Evolutionary conservation across 2,797 vertebrate species (phyloP).

Genomic region (Muraenolepis orangiensis): DNA sequence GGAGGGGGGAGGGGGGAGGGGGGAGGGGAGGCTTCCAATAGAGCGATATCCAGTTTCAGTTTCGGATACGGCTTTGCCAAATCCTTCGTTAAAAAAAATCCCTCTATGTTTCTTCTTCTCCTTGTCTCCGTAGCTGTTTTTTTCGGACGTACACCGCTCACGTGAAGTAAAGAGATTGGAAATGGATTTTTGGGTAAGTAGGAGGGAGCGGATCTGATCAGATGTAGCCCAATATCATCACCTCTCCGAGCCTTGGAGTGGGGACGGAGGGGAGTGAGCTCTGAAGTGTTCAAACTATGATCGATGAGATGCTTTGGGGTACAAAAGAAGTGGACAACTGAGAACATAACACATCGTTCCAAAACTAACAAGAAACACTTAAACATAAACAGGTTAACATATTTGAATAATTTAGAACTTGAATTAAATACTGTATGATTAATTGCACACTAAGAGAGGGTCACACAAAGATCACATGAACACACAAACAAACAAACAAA

Average conservation of each 20-base stretch:
- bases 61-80: background rate
- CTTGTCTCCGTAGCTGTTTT: background rate
- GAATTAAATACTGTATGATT: background rate
- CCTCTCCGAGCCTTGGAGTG: no score
- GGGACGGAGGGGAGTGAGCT: no score
- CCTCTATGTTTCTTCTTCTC: background rate
- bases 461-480: background rate
- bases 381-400: no score
- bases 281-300: no score
- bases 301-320: background rate
- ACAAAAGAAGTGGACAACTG: background rate
- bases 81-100: background rate
- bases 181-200: background rate
- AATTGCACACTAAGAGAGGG: background rate
- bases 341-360: background rate
- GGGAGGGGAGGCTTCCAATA: background rate
- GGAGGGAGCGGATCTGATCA: background rate
- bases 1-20: background rate
- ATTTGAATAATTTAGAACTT: no score
- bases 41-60: background rate
- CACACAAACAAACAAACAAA: no score
- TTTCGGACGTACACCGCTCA: background rate
- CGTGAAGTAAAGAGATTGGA: no score
- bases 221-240: background rate
- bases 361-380: background rate